A percentile compares a stretch with the other conserved stretches of the same genome.
Evolutionary conservation across 1,140 invertebrate species (phyloP).

Genomic region (Hylaeus anthracinus): DNA sequence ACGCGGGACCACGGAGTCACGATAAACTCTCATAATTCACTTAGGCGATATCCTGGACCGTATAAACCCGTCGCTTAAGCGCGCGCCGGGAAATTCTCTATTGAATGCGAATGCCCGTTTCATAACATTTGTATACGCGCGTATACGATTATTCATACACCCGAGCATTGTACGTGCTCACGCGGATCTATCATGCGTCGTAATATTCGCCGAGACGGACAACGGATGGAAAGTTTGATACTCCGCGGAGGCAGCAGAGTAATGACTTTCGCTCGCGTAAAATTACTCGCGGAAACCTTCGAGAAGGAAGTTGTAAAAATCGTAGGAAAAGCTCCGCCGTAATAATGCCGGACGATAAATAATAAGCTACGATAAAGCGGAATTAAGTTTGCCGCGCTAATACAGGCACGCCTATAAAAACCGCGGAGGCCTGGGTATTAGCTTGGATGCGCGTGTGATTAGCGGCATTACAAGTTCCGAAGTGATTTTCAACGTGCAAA

Average conservation of each 20-base stretch:
- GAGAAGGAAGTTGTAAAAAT: not conserved
- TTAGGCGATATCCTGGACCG: constrained; percentile 54
- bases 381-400: constrained; percentile 4
- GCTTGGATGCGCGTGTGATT: not conserved
- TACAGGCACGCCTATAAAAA: not conserved
- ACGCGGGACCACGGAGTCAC: constrained; percentile 60
- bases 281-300: not conserved
- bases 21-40: constrained; percentile 69
- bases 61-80: constrained; percentile 50
- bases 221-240: constrained; percentile 54
- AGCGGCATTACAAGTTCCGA: not conserved
- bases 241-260: constrained; percentile 10
- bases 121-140: constrained; percentile 50
- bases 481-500: not conserved
- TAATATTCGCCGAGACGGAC: constrained; percentile 29
- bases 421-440: not conserved
- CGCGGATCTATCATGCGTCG: constrained; percentile 30
- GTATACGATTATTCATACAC: constrained; percentile 55
- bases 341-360: not conserved
- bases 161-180: constrained; percentile 45
- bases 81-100: constrained; percentile 46
- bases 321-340: not conserved
- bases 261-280: constrained; percentile 39
- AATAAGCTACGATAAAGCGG: not conserved
- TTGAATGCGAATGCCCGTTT: constrained; percentile 58